phyloP scores from a whole-genome alignment of 2,888 invertebrate genomes.

The Lochmaea crataegi region DNA sequence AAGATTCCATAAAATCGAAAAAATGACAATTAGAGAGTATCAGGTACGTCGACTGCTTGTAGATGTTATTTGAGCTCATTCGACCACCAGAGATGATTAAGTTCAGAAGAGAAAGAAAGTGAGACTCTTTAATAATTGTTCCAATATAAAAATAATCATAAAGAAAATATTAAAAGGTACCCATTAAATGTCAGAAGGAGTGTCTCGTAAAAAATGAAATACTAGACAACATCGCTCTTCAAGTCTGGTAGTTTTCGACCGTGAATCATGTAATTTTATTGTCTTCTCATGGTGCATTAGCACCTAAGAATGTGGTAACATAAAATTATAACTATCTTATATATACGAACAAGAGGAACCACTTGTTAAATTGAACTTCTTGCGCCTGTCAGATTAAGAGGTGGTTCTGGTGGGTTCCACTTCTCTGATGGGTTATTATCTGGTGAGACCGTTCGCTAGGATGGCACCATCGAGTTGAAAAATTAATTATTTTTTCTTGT shows the following conservation, averaged over 20 bases:
- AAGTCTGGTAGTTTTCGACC: constrained; percentile 36
- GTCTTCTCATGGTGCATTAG: constrained; percentile 41
- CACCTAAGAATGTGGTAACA: constrained; percentile 41
- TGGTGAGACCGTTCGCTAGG: background rate
- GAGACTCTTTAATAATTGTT: background rate
- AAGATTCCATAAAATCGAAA: too few species aligned
- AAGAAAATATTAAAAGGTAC: background rate
- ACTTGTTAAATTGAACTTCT: constrained; percentile 37
- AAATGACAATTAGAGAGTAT: too few species aligned
- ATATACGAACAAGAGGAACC: constrained; percentile 18
- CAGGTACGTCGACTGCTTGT: too few species aligned
- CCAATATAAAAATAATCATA: background rate
- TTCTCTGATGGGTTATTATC: constrained; percentile 20
- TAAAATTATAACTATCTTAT: constrained; percentile 39
- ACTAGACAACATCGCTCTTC: constrained; percentile 14
- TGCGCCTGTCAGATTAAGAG: constrained; percentile 33
- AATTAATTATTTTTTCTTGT: constrained; percentile 1
- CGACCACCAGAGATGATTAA: too few species aligned
- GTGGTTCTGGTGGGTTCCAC: constrained; percentile 10
- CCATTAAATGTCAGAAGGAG: background rate
- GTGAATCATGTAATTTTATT: constrained; percentile 49
- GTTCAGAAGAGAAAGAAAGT: too few species aligned
- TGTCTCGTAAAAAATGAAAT: constrained; percentile 9
- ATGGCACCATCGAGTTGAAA: constrained; percentile 9
- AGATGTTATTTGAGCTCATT: too few species aligned